Base-by-base conservation (phyloP, 2,888 invertebrate genomes). In the Hofmannophila pseudospretella region DNA sequence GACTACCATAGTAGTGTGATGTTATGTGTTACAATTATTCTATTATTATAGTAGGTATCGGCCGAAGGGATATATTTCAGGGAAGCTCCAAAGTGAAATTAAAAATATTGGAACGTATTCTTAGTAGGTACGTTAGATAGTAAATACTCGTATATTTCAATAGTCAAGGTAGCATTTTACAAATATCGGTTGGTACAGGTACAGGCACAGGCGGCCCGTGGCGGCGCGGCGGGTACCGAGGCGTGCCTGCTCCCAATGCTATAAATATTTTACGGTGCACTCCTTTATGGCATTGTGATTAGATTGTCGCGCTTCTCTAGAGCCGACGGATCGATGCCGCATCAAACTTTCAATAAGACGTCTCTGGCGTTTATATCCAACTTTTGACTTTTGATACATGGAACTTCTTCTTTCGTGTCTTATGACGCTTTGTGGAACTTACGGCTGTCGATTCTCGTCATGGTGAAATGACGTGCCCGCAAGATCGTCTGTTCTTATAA, bases 191-290 rank as follows among this genome's bases (percentile, higher is more conserved):
- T 39, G 50, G 58, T 56, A 53, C 50, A 58, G 60, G 60, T 55
- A 57, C 57, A 54, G 54, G 25, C 10, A 9, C 22, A 14, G 32
- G 20, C 37, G 54, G 57, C 53, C 54, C 57, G 48, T 55, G 56
- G 55, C 59, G 53, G 53, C 30, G 49, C 41, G 43, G 54, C 57
- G 54, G 58, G 73, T 73, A 65, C 12, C 73, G 65, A 62, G 64
- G 63, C 72, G 76, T 70, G 69, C 70, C 71, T 62, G 72, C 65
- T 71, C 68, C 69, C 63, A 60, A 54, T 50, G 53, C 63, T 63
- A 71, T 80, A 77, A 77, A 80, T 79, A 78, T 77, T 78, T 77
- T 77, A 79, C 75, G 66, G 70, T 73, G 67, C 71, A 74, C 65
- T 76, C 68, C 70, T 74, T 75, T 69, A 77, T 68, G 65, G 68